Evolutionary conservation across 2,113 vertebrate genomes (phyloP).

Genomic region (Ageneiosus marmoratus): DNA sequence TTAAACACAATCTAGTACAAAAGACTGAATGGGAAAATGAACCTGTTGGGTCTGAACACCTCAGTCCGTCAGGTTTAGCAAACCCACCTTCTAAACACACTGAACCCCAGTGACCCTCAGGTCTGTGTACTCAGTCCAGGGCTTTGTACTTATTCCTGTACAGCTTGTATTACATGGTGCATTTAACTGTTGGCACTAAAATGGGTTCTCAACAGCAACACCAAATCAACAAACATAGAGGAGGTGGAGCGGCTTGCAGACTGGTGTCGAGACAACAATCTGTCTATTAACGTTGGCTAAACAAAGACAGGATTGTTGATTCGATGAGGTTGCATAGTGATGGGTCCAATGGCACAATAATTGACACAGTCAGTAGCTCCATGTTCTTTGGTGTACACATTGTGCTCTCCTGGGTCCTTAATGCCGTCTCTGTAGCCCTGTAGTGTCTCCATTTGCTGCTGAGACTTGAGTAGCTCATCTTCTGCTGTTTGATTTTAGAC

Average conservation of each 20-base stretch:
- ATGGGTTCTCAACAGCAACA: background rate
- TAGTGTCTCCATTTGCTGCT: background rate
- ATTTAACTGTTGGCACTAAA: background rate
- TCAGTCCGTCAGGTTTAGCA: background rate
- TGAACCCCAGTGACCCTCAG: background rate
- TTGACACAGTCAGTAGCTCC: background rate
- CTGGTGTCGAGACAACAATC: slow-evolving; percentile 6
- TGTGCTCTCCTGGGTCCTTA: background rate
- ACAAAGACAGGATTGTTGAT: background rate
- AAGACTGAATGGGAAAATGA: background rate
- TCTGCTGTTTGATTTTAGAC: background rate
- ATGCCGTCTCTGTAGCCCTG: background rate
- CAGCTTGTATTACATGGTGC: background rate
- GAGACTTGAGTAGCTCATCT: background rate
- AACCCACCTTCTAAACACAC: background rate
- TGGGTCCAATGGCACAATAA: background rate
- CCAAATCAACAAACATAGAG: background rate
- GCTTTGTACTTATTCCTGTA: background rate
- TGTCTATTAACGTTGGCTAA: background rate
- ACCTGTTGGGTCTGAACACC: background rate
- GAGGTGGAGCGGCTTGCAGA: background rate
- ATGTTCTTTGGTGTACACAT: background rate
- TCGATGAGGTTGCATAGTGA: background rate
- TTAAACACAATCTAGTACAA: background rate
- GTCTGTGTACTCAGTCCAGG: background rate